phyloP scores from a whole-genome alignment of 2,888 invertebrate genomes.

The Caenorhabditis sp. region DNA sequence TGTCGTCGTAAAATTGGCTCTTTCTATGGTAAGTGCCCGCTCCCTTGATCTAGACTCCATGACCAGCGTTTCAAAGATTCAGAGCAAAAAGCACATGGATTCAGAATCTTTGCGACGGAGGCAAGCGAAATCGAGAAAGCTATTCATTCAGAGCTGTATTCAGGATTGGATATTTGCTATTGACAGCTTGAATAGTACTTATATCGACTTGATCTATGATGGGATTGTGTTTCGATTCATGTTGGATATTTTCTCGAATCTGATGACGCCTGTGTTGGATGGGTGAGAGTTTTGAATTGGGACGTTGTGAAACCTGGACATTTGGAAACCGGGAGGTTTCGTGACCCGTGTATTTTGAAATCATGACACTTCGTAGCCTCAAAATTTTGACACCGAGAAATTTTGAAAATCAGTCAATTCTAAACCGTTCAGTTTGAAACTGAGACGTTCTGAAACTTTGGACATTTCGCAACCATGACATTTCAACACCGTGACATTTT shows the following conservation, averaged over 20 bases:
- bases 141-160: constrained; percentile 59
- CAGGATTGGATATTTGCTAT: constrained; percentile 57
- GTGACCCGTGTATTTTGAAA: too few relatives aligned
- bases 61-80: constrained; percentile 26
- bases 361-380: too few relatives aligned
- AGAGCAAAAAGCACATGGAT: constrained; percentile 20
- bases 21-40: constrained; percentile 3
- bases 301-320: too few relatives aligned
- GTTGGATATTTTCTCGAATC: constrained; percentile 51
- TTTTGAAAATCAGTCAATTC: too few relatives aligned
- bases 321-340: too few relatives aligned
- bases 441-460: too few relatives aligned
- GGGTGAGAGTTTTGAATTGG: constrained; percentile 35
- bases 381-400: too few relatives aligned
- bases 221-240: constrained; percentile 33
- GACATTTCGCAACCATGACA: too few relatives aligned
- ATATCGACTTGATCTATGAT: constrained; percentile 6
- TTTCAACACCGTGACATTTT: too few relatives aligned
- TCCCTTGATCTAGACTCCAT: too few relatives aligned
- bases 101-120: constrained; percentile 19
- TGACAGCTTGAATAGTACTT: constrained; percentile 44
- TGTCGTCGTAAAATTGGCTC: constrained; percentile 37
- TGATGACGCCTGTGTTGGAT: constrained; percentile 47
- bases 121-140: constrained; percentile 21
- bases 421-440: too few relatives aligned